phyloP scores from a whole-genome alignment of 2,888 invertebrate species.

The Bimastos eiseni region DNA sequence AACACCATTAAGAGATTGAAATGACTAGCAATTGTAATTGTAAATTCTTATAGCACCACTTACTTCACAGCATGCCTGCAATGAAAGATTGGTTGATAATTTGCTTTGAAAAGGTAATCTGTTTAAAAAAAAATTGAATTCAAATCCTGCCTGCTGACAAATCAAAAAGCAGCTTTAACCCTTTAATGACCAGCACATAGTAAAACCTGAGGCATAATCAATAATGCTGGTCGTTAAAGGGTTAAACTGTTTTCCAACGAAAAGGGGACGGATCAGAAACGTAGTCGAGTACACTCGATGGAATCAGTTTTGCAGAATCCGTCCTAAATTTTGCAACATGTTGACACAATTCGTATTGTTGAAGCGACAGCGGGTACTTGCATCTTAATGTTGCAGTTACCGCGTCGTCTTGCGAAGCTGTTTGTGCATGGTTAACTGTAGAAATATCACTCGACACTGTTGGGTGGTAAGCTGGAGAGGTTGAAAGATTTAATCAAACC shows the following conservation, averaged over 20 bases:
- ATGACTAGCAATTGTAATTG: background rate
- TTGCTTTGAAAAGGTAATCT: background rate
- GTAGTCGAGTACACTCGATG: background rate
- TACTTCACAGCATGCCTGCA: background rate
- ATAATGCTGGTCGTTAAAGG: background rate
- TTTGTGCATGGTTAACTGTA: background rate
- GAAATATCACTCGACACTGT: background rate
- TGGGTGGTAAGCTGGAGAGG: background rate
- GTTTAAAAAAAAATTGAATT: background rate
- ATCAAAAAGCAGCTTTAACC: background rate
- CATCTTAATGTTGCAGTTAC: background rate
- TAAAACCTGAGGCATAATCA: too few relatives aligned
- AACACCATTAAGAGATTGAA: background rate
- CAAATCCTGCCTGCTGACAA: background rate
- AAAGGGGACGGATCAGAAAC: background rate
- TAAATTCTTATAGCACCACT: too few relatives aligned
- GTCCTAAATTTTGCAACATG: background rate
- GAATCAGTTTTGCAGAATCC: background rate
- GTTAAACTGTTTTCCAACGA: background rate
- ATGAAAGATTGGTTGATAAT: too few relatives aligned
- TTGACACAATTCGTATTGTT: background rate
- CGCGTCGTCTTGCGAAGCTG: background rate
- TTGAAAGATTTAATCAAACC: too few relatives aligned
- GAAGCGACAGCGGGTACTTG: background rate
- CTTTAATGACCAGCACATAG: too few relatives aligned